Evolutionary conservation across 2,113 vertebrate genomes (phyloP).

Genomic region (Ptychochromis oligacanthus): DNA sequence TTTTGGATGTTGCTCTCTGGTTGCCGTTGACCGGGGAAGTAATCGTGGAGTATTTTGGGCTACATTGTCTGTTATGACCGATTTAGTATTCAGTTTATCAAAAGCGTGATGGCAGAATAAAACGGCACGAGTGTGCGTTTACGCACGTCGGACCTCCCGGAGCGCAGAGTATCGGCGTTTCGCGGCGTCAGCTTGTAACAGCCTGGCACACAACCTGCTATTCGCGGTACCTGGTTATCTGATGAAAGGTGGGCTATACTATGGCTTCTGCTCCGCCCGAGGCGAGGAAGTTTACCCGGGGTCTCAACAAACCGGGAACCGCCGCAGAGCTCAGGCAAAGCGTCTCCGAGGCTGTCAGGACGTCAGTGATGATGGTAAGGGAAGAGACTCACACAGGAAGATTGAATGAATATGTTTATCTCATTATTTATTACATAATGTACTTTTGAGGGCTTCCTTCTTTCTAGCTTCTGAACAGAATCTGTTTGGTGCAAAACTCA

Average conservation of each 20-base stretch:
- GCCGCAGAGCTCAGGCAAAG: constrained; percentile 94
- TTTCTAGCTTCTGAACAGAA: background rate
- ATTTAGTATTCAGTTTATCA: background rate
- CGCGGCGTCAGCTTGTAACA: background rate
- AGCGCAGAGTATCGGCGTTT: background rate
- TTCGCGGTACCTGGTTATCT: background rate
- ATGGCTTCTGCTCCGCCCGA: constrained; percentile 84
- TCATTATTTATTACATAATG: background rate
- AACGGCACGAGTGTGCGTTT: constrained; percentile 4
- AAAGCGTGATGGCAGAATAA: constrained; percentile 15
- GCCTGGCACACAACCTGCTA: background rate
- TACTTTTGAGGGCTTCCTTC: background rate
- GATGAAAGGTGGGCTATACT: constrained; percentile 25
- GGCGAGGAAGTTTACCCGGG: constrained; percentile 92
- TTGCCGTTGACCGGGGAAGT: background rate
- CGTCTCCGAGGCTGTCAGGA: constrained; percentile 92
- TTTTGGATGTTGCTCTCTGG: constrained; percentile 4
- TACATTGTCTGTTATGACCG: background rate
- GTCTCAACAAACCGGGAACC: constrained; percentile 92
- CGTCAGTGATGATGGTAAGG: constrained; percentile 90
- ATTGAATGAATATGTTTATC: background rate
- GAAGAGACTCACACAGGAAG: background rate
- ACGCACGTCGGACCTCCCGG: constrained; percentile 15
- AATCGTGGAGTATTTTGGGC: background rate
- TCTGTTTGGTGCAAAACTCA: background rate